Evolutionary conservation across 2,113 vertebrate genomes (phyloP).

Genomic region (Lagopus muta): DNA sequence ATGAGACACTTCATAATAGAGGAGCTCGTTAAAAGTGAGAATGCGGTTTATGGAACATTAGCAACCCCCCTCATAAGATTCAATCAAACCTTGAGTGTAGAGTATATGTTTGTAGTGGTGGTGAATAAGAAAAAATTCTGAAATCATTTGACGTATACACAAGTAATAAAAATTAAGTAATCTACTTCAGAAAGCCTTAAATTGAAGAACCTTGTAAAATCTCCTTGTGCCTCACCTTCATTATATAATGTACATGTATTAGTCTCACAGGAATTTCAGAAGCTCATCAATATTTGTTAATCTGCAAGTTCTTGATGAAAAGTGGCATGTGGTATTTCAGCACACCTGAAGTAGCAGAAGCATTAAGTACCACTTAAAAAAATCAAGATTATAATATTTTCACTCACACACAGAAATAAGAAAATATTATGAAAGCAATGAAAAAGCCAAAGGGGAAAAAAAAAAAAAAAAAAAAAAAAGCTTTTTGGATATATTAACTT

Average conservation of each 20-base stretch:
- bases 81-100: constrained; percentile 4
- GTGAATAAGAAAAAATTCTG: constrained; percentile 11
- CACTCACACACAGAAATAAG: constrained; percentile 1
- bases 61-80: constrained; percentile 4
- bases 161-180: constrained; percentile 45
- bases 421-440: constrained; percentile 47
- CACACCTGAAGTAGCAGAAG: constrained; percentile 51
- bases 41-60: constrained; percentile 60
- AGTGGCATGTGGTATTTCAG: constrained; percentile 31
- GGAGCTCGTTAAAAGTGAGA: constrained; percentile 59
- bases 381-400: constrained; percentile 61
- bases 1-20: constrained; percentile 57
- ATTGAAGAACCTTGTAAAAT: neutral
- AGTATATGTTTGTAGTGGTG: constrained; percentile 1
- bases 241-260: neutral
- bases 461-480: neutral
- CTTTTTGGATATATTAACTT: neutral
- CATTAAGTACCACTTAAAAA: constrained; percentile 54
- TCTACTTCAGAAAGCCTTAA: constrained; percentile 38
- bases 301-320: constrained; percentile 60
- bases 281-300: constrained; percentile 67
- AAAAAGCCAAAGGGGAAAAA: neutral
- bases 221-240: constrained; percentile 17
- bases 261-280: constrained; percentile 31
- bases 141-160: constrained; percentile 32